Conservation (phyloP, 1,140 invertebrate genomes). For the Mya arenaria region DNA sequence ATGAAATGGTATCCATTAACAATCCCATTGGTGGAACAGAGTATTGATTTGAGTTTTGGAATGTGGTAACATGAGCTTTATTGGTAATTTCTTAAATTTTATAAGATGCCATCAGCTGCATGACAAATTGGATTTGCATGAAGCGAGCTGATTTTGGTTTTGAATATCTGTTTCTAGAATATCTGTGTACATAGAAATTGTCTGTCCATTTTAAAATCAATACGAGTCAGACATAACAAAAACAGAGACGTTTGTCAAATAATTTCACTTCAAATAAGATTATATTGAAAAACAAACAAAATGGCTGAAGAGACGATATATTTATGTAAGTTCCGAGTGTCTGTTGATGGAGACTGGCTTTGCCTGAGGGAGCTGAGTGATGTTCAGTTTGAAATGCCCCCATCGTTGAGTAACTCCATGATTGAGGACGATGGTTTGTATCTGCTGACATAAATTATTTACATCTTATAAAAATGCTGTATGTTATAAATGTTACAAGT, state of each 20-base stretch:
- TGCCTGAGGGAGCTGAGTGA: conserved; percentile 94
- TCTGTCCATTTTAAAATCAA: neutral
- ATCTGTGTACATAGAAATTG: neutral
- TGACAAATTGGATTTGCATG: neutral
- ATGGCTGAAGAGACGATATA: conserved; percentile 97
- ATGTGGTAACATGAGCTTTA: too few relatives aligned
- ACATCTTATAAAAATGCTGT: too few relatives aligned
- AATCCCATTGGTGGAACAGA: too few relatives aligned
- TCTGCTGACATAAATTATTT: too few relatives aligned
- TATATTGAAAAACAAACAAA: conserved; percentile 38
- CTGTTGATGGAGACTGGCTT: conserved; percentile 98
- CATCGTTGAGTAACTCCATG: conserved; percentile 52
- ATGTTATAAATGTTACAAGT: too few relatives aligned
- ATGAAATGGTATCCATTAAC: too few relatives aligned
- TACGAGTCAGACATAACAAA: neutral
- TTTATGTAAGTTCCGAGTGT: conserved; percentile 97
- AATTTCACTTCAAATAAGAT: neutral
- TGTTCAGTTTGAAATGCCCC: conserved; percentile 87
- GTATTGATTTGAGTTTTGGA: too few relatives aligned
- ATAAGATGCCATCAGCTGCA: neutral
- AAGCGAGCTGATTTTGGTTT: neutral
- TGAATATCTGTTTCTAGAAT: neutral
- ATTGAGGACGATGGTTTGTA: conserved; percentile 55
- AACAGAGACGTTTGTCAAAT: neutral
- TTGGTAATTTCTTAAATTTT: too few relatives aligned